Conservation (phyloP, 2,888 invertebrate species). For the Ceratothoa steindachneri region DNA sequence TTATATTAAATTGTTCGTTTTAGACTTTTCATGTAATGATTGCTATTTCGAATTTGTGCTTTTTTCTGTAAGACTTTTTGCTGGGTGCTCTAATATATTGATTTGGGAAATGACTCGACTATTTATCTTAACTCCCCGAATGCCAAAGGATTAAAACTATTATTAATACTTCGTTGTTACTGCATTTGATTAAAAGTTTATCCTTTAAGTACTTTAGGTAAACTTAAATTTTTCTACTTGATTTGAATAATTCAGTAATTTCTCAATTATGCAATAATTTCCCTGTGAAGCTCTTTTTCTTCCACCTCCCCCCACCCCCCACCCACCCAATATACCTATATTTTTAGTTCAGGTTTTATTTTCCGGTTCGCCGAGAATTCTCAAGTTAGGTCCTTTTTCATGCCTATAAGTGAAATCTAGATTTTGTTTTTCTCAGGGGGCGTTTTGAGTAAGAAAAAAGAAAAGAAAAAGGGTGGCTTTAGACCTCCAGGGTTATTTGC, state of each 20-base stretch:
- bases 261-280: background rate
- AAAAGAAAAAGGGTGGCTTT: too few species aligned
- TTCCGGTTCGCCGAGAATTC: background rate
- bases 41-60: background rate
- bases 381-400: too few species aligned
- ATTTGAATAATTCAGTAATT: background rate
- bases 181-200: background rate
- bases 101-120: background rate
- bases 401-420: too few species aligned
- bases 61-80: background rate
- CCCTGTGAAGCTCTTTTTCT: background rate
- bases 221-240: background rate
- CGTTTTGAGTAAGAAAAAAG: too few species aligned
- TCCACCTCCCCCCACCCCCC: too few species aligned
- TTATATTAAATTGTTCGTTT: background rate
- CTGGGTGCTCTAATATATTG: background rate
- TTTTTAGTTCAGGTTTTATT: background rate
- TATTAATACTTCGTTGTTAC: background rate
- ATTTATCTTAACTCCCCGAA: background rate
- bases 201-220: background rate
- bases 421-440: too few species aligned
- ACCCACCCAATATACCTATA: background rate
- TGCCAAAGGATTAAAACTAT: background rate
- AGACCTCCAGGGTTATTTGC: too few species aligned
- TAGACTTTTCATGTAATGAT: background rate